Base-by-base conservation (phyloP, 1,140 invertebrate genomes). In the Hypsibius dujardini region DNA sequence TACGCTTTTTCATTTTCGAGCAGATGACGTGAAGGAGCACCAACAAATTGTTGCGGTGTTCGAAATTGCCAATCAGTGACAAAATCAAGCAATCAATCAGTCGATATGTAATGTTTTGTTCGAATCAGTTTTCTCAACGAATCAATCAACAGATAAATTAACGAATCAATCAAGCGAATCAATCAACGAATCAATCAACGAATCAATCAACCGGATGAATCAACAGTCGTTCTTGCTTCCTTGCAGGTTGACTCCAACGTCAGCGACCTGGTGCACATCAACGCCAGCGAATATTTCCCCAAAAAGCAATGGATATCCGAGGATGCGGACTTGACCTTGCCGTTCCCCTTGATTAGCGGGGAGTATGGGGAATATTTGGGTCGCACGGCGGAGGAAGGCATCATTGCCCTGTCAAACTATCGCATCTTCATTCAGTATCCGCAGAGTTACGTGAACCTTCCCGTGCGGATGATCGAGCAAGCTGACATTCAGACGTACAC, bases 351-450 rank as follows among this genome's bases (percentile, higher is more conserved):
- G 1, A 75, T 83, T 2, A 74, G 75, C 71, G 82, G 82, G 3
- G 82, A 83, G 75, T 74, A 75, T 73, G 76, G 79, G 2, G 72
- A 77, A 46, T 80, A 75, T 72, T 74, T 81, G 40, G 82, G 81
- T 1, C 75, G 77, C 7, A 84, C 85, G 0, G 86, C 87, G 59
- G 62, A 67, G 42, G 81, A 83, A 70, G 84, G 89, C n/a, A 76
- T 88, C 0, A 83, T 94, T 69, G 88, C 87, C 1, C 79, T 94
- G 73, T 91, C 91, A 69, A 94, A 92, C 81, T 95, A 92, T 79
- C 84, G 92, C 40, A 80, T 94, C 15, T 88, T 86, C 76, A 79
- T 90, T 59, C 73, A 75, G 47, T 74, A 75, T 50, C 81, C 84
- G 75, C 79, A 74, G 77, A 75, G 82, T 82, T 75, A 85, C 79